A percentile compares a stretch with the other conserved stretches of the same genome.
phyloP scores from a whole-genome alignment of 2,888 invertebrate species.

The Mesoligia furuncula region DNA sequence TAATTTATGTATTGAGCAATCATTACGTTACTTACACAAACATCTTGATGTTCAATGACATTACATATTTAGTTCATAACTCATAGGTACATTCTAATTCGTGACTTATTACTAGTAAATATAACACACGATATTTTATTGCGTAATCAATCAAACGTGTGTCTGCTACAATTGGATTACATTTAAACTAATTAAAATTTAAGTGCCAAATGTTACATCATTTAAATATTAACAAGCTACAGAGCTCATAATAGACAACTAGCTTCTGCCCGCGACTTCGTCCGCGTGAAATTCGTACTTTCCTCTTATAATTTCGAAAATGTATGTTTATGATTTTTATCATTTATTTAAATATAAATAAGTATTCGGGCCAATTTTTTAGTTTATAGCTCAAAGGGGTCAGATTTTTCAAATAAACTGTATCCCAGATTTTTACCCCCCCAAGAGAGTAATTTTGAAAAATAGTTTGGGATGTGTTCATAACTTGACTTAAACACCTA shows the following conservation, averaged over 20 bases:
- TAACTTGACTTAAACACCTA: too few species aligned
- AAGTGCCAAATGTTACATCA: background rate
- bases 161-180: constrained; percentile 42
- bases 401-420: too few species aligned
- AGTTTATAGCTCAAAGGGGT: too few species aligned
- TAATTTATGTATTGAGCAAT: constrained; percentile 7
- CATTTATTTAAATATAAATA: too few species aligned
- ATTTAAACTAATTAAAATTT: constrained; percentile 33
- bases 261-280: too few species aligned
- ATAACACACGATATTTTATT: constrained; percentile 66
- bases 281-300: too few species aligned
- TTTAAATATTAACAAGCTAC: background rate
- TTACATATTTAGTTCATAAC: constrained; percentile 45
- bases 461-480: too few species aligned
- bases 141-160: constrained; percentile 72
- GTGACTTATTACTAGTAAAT: constrained; percentile 71
- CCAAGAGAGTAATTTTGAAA: too few species aligned
- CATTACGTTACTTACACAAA: background rate
- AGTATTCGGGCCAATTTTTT: too few species aligned
- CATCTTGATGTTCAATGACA: constrained; percentile 64
- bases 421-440: too few species aligned
- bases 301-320: too few species aligned
- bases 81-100: constrained; percentile 72
- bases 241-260: background rate
- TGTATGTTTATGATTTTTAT: too few species aligned